These are phyloP conservation scores for Saturnia japonica DNA, from an alignment of 2,888 invertebrate genomes.

Conservation along the genomic window DNA sequence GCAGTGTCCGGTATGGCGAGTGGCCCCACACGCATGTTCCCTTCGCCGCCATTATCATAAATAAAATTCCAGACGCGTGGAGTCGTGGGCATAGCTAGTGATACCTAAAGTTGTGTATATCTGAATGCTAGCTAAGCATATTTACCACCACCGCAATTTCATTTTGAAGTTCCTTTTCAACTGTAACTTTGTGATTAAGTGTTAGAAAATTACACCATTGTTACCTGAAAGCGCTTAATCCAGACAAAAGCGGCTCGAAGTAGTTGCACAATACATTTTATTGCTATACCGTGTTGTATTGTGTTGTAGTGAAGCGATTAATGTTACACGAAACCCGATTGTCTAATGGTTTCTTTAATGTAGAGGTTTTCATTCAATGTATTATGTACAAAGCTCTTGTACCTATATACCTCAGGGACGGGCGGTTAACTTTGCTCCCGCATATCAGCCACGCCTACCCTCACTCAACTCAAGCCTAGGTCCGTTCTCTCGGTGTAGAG, in stretches of 20 bases:
- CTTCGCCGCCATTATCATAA: too few relatives aligned
- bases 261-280: conserved; percentile 1
- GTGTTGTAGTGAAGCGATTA: conserved; percentile 6
- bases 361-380: not conserved
- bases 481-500: too few relatives aligned
- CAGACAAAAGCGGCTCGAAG: conserved; percentile 3
- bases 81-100: too few relatives aligned
- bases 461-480: too few relatives aligned
- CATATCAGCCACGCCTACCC: too few relatives aligned
- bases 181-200: conserved; percentile 6
- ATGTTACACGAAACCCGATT: not conserved
- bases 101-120: not conserved
- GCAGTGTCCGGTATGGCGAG: too few relatives aligned
- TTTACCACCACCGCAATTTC: not conserved
- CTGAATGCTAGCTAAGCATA: too few relatives aligned
- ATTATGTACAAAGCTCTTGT: not conserved
- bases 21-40: too few relatives aligned
- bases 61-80: too few relatives aligned
- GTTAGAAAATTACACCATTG: conserved; percentile 2
- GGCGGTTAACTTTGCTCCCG: too few relatives aligned
- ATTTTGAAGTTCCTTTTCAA: not conserved
- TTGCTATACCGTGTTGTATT: conserved; percentile 2
- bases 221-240: conserved; percentile 14
- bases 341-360: not conserved
- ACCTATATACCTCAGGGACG: too few relatives aligned